Base-by-base conservation (phyloP, 2,888 invertebrate genomes). In the Campoplex capitator region DNA sequence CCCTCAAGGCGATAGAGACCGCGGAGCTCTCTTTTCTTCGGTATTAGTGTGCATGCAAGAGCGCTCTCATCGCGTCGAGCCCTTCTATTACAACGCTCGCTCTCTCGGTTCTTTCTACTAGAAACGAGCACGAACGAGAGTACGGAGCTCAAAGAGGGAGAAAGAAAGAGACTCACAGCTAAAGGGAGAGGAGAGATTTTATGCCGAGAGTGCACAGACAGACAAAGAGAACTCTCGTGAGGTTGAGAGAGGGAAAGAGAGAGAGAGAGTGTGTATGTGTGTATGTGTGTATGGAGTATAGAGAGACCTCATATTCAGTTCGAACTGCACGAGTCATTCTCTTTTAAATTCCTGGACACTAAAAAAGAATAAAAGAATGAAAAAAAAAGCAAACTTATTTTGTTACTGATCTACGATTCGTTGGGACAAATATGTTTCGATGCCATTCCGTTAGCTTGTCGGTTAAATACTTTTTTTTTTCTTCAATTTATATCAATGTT, bases 171-270 rank as follows among this genome's bases (percentile, higher is more conserved):
- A 38, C 38, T 70, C 18, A 3, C 58, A 79, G 56, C 28, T 28
- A 81, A 54, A 54, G 28, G 28, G 56, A 54, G 54, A 68, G 2
- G 38, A 74, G 58, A 76, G 35, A 38, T 45, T 35, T 16, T 75
- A n/a, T 73, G 58, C 77, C 67, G 74, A 45, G 80, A 85, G 82
- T 73, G 81, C 85, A 77, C 32, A 86, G 81, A 86, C 78, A 80
- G 82, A 86, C 86, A 83, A 86, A 86, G 83, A 80, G 73, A 80
- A 80, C 83, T 78, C 78, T 82, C 74, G 68, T 65, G 58, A 38
- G 51, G 73, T 48, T 75, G 54, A 28, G 35, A 65, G 32, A 45
- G 45, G 23, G 65, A 38, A 23, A 65, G 32, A 45, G 45, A 13
- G 45, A 45, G 45, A 13, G 13, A 32, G 58, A 38, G 51, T 58